Conservation (phyloP, 2,888 invertebrate species). For the Notodonta dromedarius region DNA sequence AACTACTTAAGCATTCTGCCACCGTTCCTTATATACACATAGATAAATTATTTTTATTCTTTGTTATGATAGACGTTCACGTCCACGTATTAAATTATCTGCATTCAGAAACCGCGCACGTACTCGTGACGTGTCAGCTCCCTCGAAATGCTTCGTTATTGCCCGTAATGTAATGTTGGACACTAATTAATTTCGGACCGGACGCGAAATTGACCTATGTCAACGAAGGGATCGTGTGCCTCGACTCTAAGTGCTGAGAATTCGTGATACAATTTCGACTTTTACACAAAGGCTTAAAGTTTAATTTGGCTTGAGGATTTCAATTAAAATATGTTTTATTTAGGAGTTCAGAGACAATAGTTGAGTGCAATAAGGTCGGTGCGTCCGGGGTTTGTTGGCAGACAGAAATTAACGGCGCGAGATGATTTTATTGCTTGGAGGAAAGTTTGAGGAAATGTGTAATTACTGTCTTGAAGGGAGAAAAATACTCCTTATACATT, state of each 20-base stretch:
- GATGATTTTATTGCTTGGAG: slow-evolving; percentile 39
- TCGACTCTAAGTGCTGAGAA: slow-evolving; percentile 16
- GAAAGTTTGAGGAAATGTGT: slow-evolving; percentile 12
- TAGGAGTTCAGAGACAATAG: slow-evolving; percentile 44
- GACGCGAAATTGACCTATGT: slow-evolving; percentile 66
- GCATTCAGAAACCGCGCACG: slow-evolving; percentile 29
- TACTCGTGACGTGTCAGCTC: slow-evolving; percentile 19
- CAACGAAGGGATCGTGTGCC: slow-evolving; percentile 26
- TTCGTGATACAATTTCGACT: slow-evolving; percentile 19
- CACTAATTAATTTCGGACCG: slow-evolving; percentile 69
- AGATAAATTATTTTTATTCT: slow-evolving; percentile 24
- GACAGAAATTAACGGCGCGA: slow-evolving; percentile 44
- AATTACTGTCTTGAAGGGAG: slow-evolving; percentile 8
- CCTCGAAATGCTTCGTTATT: slow-evolving; percentile 28
- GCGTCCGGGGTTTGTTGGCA: slow-evolving; percentile 53
- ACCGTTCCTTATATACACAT: slow-evolving; percentile 13
- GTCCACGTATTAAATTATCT: slow-evolving; percentile 29
- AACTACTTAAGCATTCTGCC: slow-evolving; percentile 17
- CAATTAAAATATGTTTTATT: slow-evolving; percentile 11
- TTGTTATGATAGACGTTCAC: slow-evolving; percentile 19
- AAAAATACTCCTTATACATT: background rate
- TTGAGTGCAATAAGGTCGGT: slow-evolving; percentile 60
- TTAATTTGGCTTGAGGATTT: slow-evolving; percentile 9
- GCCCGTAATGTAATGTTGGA: slow-evolving; percentile 59
- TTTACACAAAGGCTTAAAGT: slow-evolving; percentile 17